Percentiles rank a stretch among this genome's conserved stretches.
phyloP scores from a whole-genome alignment of 2,888 invertebrate genomes.

The Allolobophora icterica region DNA sequence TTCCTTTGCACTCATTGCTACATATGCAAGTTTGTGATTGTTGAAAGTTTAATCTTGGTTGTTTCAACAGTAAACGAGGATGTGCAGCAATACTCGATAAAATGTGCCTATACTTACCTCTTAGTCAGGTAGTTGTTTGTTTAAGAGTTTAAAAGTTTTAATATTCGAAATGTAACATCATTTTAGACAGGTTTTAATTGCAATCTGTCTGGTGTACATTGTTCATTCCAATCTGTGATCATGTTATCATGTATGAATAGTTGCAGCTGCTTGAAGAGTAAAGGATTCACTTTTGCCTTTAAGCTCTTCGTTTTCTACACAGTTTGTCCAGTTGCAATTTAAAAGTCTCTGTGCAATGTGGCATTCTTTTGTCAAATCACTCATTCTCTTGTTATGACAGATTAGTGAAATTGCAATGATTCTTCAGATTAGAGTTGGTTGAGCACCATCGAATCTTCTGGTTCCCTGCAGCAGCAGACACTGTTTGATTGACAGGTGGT shows the following conservation, averaged over 20 bases:
- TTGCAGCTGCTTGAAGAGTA: no score
- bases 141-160: neutral
- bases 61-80: neutral
- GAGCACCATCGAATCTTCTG: no score
- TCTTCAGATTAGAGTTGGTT: no score
- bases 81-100: neutral
- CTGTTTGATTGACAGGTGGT: no score
- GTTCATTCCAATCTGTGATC: constrained; percentile 17
- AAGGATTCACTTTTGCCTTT: neutral
- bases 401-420: no score
- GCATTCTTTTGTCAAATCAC: neutral
- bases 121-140: constrained; percentile 11
- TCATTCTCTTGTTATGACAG: neutral
- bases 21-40: neutral
- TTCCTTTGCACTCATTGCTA: neutral
- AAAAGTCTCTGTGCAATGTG: constrained; percentile 3
- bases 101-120: constrained; percentile 3
- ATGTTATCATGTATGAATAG: neutral
- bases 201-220: neutral
- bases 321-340: neutral
- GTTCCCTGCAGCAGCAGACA: neutral
- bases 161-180: neutral
- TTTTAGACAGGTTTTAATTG: neutral
- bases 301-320: neutral
- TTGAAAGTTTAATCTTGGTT: neutral